Percentiles rank a stretch among this genome's conserved stretches.
phyloP scores from a whole-genome alignment of 2,113 vertebrate genomes.

The Thunnus thynnus region DNA sequence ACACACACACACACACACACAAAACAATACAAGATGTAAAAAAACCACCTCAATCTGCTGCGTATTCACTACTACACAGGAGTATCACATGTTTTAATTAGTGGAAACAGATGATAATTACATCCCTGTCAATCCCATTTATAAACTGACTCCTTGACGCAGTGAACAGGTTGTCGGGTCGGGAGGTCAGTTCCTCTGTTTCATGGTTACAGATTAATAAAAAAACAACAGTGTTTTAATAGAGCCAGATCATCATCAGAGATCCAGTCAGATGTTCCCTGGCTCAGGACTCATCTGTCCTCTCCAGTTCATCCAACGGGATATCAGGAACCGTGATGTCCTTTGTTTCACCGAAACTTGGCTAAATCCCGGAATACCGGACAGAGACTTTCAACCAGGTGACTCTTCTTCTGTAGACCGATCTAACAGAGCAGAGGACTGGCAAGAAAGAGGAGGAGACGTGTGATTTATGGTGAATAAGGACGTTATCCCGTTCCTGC shows the following conservation, averaged over 20 bases:
- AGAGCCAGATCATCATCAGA: constrained; percentile 4
- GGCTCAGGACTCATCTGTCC: background rate
- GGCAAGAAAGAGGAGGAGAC: too few species aligned
- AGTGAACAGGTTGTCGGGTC: background rate
- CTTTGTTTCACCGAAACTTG: too few species aligned
- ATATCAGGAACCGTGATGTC: too few species aligned
- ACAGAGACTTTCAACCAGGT: too few species aligned
- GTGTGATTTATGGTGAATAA: too few species aligned
- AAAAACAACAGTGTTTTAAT: background rate
- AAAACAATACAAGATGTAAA: too few species aligned
- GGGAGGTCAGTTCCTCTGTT: background rate
- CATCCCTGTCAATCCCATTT: background rate
- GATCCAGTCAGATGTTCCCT: constrained; percentile 17
- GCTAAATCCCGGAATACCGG: too few species aligned
- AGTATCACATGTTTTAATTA: background rate
- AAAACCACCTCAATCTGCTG: too few species aligned
- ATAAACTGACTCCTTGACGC: background rate
- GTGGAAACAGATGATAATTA: background rate
- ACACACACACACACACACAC: background rate
- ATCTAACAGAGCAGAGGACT: too few species aligned
- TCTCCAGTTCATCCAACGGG: too few species aligned
- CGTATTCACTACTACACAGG: background rate
- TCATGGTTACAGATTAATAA: background rate
- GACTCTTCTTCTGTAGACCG: too few species aligned
- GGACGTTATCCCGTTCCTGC: too few species aligned